These are phyloP conservation scores for Addax nasomaculatus DNA, from an alignment of 2,113 vertebrate species.

Conservation along the genomic window DNA sequence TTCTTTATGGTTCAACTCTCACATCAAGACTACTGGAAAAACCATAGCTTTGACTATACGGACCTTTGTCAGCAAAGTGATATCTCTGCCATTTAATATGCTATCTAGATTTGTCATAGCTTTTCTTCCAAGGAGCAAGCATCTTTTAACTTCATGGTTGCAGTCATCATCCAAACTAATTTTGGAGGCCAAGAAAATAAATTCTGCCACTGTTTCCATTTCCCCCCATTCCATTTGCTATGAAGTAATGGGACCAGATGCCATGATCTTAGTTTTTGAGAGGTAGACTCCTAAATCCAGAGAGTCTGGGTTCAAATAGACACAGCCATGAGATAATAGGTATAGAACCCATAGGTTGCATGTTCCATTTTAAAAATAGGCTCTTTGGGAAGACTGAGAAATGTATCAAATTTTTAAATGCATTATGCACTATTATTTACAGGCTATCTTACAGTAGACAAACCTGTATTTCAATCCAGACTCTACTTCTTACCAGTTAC, in stretches of 20 bases:
- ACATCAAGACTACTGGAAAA: background rate
- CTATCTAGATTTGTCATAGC: background rate
- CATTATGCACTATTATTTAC: background rate
- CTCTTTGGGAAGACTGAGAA: background rate
- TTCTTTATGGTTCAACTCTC: background rate
- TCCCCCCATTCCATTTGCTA: accelerated
- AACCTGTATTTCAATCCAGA: background rate
- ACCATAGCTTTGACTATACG: background rate
- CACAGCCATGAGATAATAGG: background rate
- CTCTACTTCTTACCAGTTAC: background rate
- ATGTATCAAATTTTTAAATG: background rate
- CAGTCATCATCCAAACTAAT: background rate
- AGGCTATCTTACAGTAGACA: background rate
- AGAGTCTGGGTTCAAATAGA: background rate
- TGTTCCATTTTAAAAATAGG: background rate
- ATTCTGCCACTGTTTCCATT: background rate
- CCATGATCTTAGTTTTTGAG: background rate
- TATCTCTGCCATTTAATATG: background rate
- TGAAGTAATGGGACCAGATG: background rate
- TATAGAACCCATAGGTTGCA: background rate
- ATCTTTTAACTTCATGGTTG: background rate
- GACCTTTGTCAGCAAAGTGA: background rate
- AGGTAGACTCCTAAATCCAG: background rate
- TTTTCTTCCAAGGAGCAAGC: background rate
- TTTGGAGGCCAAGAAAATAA: background rate